Percentiles rank a stretch among this genome's conserved stretches.
These are phyloP conservation scores for Pholis gunnellus DNA, from an alignment of 2,113 vertebrate genomes.

Conservation along the genomic window DNA sequence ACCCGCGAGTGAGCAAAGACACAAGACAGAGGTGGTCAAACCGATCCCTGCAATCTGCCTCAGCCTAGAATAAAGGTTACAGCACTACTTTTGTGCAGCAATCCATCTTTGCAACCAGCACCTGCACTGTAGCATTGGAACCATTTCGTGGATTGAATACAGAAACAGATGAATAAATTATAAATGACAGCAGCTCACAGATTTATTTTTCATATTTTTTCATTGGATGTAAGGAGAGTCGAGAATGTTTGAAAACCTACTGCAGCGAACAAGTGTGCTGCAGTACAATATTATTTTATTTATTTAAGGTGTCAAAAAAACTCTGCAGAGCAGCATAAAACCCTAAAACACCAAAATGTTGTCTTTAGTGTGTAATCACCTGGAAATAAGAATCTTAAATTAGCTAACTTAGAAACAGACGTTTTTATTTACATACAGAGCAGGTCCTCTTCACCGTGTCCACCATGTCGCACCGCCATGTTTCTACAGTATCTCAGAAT, in stretches of 20 bases:
- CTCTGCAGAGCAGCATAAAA: too few species aligned
- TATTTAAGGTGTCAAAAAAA: not conserved
- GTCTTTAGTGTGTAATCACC: not conserved
- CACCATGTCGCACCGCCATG: too few species aligned
- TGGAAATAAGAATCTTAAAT: not conserved
- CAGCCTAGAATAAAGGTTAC: not conserved
- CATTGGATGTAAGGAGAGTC: not conserved
- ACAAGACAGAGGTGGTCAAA: not conserved
- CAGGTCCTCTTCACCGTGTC: too few species aligned
- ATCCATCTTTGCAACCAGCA: not conserved
- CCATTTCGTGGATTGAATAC: not conserved
- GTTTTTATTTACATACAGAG: not conserved
- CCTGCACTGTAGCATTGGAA: too few species aligned
- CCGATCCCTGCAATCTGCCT: not conserved
- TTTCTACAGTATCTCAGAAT: too few species aligned
- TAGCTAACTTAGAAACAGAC: not conserved
- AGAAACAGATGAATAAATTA: slow-evolving; percentile 8
- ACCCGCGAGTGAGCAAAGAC: not conserved
- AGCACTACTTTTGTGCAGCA: not conserved
- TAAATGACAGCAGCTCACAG: not conserved
- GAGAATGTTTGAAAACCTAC: not conserved
- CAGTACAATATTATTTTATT: not conserved
- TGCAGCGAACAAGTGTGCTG: not conserved
- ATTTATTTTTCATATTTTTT: not conserved
- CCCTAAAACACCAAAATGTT: not conserved